phyloP scores from a whole-genome alignment of 2,113 vertebrate species.

The Salvator merianae region DNA sequence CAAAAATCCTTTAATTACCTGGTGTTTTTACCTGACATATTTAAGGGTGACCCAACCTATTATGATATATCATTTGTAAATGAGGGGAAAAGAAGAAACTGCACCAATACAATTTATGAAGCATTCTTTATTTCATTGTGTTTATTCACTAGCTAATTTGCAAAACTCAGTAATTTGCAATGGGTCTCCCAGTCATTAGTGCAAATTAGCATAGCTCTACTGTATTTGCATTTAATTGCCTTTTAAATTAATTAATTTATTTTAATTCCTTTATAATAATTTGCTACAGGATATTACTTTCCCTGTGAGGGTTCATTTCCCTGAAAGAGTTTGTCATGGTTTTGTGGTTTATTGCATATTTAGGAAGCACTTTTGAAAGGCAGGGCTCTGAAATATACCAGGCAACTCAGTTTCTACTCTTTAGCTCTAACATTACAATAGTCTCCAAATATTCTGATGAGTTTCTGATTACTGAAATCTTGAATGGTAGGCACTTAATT shows the following conservation, averaged over 20 bases:
- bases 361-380: conserved; percentile 14
- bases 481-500: neutral
- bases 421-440: neutral
- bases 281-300: conserved; percentile 52
- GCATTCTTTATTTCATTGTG: conserved; percentile 58
- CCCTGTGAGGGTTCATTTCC: conserved; percentile 57
- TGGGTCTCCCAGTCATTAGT: conserved; percentile 66
- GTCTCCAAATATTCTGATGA: neutral
- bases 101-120: conserved; percentile 44
- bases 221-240: conserved; percentile 66
- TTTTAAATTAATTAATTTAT: conserved; percentile 63
- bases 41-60: conserved; percentile 30
- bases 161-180: conserved; percentile 62
- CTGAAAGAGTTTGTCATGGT: conserved; percentile 55
- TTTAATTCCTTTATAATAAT: conserved; percentile 62
- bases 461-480: neutral
- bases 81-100: conserved; percentile 41
- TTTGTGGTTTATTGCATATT: conserved; percentile 58
- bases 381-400: conserved; percentile 6
- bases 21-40: conserved; percentile 8
- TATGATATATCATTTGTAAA: conserved; percentile 56
- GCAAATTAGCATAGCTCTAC: conserved; percentile 62
- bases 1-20: neutral
- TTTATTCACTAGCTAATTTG: conserved; percentile 60
- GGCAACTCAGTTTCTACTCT: neutral